Conservation (phyloP, 2,797 vertebrate genomes). For the Gambelia wislizenii region DNA sequence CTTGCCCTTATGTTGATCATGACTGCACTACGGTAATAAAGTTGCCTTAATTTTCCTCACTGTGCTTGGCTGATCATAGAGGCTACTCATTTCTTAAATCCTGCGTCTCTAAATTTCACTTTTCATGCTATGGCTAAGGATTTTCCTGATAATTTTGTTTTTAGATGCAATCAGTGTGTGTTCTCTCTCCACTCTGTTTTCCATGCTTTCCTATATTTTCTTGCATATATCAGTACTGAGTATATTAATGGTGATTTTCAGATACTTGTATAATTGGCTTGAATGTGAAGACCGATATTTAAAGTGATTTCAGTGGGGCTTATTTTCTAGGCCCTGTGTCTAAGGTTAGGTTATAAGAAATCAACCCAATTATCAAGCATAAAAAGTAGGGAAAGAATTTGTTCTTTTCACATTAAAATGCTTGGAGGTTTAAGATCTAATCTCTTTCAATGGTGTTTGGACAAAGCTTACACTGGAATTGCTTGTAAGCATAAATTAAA, state of each 20-base stretch:
- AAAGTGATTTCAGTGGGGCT: slow-evolving; percentile 19
- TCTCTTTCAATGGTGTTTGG: slow-evolving; percentile 55
- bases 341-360: slow-evolving; percentile 9
- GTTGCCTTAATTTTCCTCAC: neutral
- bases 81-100: slow-evolving; percentile 8
- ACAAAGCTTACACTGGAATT: slow-evolving; percentile 59
- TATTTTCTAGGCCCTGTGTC: neutral
- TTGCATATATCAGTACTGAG: neutral
- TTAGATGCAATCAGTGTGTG: neutral
- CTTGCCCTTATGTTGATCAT: neutral
- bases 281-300: neutral
- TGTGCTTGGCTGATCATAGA: neutral
- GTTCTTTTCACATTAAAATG: slow-evolving; percentile 49
- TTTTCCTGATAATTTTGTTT: slow-evolving; percentile 33
- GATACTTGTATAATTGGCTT: neutral
- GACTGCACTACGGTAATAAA: neutral
- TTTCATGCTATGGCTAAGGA: slow-evolving; percentile 1
- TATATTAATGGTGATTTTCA: slow-evolving; percentile 24
- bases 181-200: neutral
- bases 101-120: slow-evolving; percentile 3
- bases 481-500: slow-evolving; percentile 70
- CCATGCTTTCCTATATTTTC: neutral
- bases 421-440: slow-evolving; percentile 56
- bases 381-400: slow-evolving; percentile 49
- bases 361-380: slow-evolving; percentile 49